Base-by-base conservation (phyloP, 2,797 vertebrate genomes). In the Typhlichthys subterraneus region DNA sequence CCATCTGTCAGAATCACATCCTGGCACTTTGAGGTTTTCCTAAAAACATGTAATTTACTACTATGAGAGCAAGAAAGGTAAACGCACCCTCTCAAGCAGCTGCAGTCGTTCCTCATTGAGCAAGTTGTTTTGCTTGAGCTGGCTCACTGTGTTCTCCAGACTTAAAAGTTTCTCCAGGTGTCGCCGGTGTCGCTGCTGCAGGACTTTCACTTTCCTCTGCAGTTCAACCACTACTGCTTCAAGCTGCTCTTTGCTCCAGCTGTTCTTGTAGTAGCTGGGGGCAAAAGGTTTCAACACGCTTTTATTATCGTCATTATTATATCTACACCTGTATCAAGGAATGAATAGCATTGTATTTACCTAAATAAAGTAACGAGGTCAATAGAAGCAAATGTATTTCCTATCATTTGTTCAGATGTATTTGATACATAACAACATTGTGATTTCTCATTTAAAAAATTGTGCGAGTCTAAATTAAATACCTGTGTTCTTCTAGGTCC, bases 131-230 rank as follows among this genome's bases (percentile, higher is more conserved):
- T 86, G 85, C 13, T 77, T 73, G 69, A 95, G 88, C 80, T 93
- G 93, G 72, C 80, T 80, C 2, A 92, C 90, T 0, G 92, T 85
- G 61, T 72, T 90, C 59, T 95, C 93, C 87, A 95, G 84, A 0
- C 87, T 88, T 45, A 84, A 75, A 0, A 95, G 81, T 49, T 93
- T 93, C 49, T 91, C 91, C 67, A 90, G 82, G 76, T 93, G 93
- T 10, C 87, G 73, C 8, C 90, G 84, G 19, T 93, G 93, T 4
- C 89, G 74, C 82, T 88, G 89, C 88, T 94, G 93, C 46, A 94
- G 87, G n/a, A 91, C 82, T 33, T 78, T 90, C 53, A 94, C 93
- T 53, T 92, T 93, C 49, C 82, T 90, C 84, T 94, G 94, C 23
- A 94, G 85, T 23, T 86, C 87, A 0, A 73, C 12, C 31, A 92